Evolutionary conservation across 2,797 vertebrate species (phyloP).

Genomic region (Leucoraja ocellata): DNA sequence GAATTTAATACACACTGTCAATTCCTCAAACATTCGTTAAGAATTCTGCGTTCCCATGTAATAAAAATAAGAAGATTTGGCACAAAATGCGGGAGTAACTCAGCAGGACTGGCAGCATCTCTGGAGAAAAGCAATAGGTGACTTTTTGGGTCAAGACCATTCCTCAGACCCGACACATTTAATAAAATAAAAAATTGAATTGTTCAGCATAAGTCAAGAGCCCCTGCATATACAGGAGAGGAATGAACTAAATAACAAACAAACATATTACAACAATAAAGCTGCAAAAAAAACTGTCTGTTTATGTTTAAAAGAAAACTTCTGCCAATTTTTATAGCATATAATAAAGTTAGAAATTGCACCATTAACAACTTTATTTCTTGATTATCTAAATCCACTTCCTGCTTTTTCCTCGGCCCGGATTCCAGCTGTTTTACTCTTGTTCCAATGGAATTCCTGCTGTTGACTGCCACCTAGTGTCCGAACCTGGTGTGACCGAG

Average conservation of each 20-base stretch:
- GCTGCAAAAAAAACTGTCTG: neutral
- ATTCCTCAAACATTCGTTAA: neutral
- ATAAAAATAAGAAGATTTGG: neutral
- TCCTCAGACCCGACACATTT: too few relatives aligned
- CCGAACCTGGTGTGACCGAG: neutral
- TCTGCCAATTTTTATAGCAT: too few relatives aligned
- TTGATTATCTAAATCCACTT: neutral
- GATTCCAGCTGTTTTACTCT: neutral
- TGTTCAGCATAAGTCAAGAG: too few relatives aligned
- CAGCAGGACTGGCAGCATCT: too few relatives aligned
- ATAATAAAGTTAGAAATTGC: neutral
- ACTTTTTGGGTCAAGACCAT: too few relatives aligned
- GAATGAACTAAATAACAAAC: too few relatives aligned
- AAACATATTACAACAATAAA: neutral
- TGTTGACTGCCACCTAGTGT: conserved; percentile 17
- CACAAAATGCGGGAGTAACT: too few relatives aligned
- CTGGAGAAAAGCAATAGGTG: too few relatives aligned
- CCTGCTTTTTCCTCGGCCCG: neutral
- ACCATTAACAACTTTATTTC: neutral
- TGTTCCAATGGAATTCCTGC: neutral
- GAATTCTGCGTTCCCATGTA: neutral
- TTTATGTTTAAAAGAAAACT: neutral
- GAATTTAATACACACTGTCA: neutral
- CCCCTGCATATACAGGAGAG: too few relatives aligned
- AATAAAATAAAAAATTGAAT: neutral